phyloP scores from a whole-genome alignment of 2,797 vertebrate species.

The Scolopax rusticola region DNA sequence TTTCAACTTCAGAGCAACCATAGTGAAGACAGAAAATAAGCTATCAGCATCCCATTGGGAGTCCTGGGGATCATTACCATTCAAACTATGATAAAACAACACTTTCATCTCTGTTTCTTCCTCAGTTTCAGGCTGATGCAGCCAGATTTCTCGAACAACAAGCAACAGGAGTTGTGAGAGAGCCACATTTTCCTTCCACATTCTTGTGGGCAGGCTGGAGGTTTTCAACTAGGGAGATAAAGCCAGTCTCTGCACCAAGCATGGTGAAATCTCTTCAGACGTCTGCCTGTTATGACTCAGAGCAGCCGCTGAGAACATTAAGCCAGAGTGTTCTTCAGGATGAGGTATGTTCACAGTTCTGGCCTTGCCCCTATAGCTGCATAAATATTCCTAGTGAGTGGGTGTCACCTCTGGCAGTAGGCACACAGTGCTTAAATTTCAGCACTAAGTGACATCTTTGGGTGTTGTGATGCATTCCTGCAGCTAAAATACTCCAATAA shows the following conservation, averaged over 20 bases:
- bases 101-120: not conserved
- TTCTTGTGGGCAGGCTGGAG: not conserved
- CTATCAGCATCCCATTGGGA: not conserved
- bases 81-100: not conserved
- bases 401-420: constrained; percentile 33
- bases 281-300: constrained; percentile 20
- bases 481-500: not conserved
- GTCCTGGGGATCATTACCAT: not conserved
- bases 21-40: not conserved
- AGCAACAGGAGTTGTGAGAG: not conserved
- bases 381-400: constrained; percentile 57
- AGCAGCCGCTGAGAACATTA: constrained; percentile 39
- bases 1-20: not conserved
- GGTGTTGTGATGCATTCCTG: constrained; percentile 23
- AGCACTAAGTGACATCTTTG: constrained; percentile 49
- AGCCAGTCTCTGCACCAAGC: not conserved
- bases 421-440: constrained; percentile 46
- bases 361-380: constrained; percentile 1
- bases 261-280: constrained; percentile 11
- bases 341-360: constrained; percentile 13
- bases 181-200: not conserved
- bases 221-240: not conserved
- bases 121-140: not conserved
- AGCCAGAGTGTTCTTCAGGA: constrained; percentile 23
- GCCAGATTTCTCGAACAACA: not conserved